phyloP scores from a whole-genome alignment of 2,113 vertebrate species.

The Pitta sordida region DNA sequence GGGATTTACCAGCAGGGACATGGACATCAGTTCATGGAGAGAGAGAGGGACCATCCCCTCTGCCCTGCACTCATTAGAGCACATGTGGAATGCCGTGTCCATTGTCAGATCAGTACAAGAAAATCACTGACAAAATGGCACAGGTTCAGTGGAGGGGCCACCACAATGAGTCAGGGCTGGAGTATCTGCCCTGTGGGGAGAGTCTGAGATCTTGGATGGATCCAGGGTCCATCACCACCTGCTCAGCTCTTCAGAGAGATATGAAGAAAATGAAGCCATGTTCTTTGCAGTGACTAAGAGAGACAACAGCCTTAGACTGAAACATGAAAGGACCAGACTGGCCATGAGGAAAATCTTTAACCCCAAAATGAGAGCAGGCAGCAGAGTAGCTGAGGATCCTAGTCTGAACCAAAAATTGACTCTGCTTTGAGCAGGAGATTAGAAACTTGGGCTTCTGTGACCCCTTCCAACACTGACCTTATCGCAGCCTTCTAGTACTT shows the following conservation, averaged over 20 bases:
- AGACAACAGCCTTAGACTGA: background rate
- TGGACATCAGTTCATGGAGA: rapidly evolving
- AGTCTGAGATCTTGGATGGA: background rate
- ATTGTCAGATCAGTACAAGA: background rate
- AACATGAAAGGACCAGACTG: background rate
- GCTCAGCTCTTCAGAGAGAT: background rate
- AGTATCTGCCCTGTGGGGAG: background rate
- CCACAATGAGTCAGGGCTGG: too few species aligned
- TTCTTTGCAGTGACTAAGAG: background rate
- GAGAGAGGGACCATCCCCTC: background rate
- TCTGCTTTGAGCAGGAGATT: background rate
- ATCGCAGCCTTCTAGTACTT: background rate
- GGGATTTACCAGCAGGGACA: rapidly evolving
- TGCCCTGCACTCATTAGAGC: background rate
- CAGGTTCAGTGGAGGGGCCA: rapidly evolving
- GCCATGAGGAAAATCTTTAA: background rate
- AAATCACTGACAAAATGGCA: background rate
- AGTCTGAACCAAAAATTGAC: background rate
- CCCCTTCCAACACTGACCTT: background rate
- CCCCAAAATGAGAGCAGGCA: background rate
- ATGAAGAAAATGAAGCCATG: background rate
- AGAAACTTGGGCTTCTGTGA: background rate
- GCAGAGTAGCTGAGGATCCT: background rate
- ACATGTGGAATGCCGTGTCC: rapidly evolving
- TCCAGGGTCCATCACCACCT: too few species aligned